A percentile compares a stretch with the other conserved stretches of the same genome.
phyloP scores from a whole-genome alignment of 2,888 invertebrate species.

The Neocrepidodera transversa region DNA sequence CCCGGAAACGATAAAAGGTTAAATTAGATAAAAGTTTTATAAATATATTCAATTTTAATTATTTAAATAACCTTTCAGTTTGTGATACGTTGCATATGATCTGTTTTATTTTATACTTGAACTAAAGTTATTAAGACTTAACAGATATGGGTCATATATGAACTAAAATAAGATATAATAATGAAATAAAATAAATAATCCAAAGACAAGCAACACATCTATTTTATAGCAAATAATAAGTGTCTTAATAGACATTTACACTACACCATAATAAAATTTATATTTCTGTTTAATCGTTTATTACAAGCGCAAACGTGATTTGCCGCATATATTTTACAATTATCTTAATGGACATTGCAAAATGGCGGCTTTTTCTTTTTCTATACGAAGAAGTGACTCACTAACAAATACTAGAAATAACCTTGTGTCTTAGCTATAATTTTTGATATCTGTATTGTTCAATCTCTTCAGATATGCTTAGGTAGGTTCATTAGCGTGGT shows the following conservation, averaged over 20 bases:
- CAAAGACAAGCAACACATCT: too few species aligned
- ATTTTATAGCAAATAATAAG: not conserved
- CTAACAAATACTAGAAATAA: conserved; percentile 1
- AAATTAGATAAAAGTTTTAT: too few species aligned
- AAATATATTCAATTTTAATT: too few species aligned
- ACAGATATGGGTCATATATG: too few species aligned
- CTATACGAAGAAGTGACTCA: conserved; percentile 17
- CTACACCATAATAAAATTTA: conserved; percentile 12
- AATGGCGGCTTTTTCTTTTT: conserved; percentile 13
- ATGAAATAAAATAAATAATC: too few species aligned
- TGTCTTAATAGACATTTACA: conserved; percentile 2
- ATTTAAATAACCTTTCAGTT: too few species aligned
- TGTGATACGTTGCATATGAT: too few species aligned
- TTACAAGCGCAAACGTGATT: conserved; percentile 12
- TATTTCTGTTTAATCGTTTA: conserved; percentile 14
- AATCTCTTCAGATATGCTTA: not conserved
- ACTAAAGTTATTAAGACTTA: too few species aligned
- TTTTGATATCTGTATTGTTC: conserved; percentile 11
- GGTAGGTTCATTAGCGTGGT: conserved; percentile 8
- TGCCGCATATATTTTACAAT: conserved; percentile 22
- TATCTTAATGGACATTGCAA: conserved; percentile 22
- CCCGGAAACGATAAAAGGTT: too few species aligned
- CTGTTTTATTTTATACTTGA: too few species aligned
- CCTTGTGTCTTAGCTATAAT: conserved; percentile 1
- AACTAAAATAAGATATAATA: too few species aligned